Conservation (phyloP, 1,140 invertebrate genomes). For the Holcopasites calliopsidis region DNA sequence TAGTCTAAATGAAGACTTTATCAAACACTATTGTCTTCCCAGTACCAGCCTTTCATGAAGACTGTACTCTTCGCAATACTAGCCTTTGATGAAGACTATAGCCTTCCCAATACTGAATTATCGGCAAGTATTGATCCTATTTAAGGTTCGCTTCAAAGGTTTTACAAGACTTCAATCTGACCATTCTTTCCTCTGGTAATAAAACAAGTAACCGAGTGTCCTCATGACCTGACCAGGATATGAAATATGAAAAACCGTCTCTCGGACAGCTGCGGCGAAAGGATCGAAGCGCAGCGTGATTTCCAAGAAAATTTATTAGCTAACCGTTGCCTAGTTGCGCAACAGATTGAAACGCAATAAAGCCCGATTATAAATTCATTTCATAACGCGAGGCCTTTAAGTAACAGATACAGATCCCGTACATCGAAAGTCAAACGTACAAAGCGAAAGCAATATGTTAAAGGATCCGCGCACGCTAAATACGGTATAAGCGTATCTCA, state of each 20-base stretch:
- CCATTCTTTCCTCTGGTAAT: background rate
- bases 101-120: too few species aligned
- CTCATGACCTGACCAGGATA: background rate
- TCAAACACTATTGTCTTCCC: too few species aligned
- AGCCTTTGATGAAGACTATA: too few species aligned
- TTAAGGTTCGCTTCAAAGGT: too few species aligned
- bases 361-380: constrained; percentile 53
- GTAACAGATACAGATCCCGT: constrained; percentile 27
- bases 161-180: too few species aligned
- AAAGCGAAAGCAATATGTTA: constrained; percentile 41
- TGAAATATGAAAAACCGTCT: background rate
- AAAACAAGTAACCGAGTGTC: background rate
- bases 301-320: background rate
- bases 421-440: too few species aligned
- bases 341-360: constrained; percentile 24
- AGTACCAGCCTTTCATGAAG: too few species aligned
- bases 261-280: background rate
- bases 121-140: too few species aligned
- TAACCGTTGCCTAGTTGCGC: background rate
- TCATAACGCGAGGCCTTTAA: constrained; percentile 34
- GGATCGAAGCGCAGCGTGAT: background rate
- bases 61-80: too few species aligned
- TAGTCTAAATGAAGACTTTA: too few species aligned
- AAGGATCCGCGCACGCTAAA: constrained; percentile 33
- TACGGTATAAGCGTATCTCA: constrained; percentile 54